A percentile compares a stretch with the other conserved stretches of the same genome.
Conservation (phyloP, 2,888 invertebrate genomes). For the Rotaria socialis region DNA sequence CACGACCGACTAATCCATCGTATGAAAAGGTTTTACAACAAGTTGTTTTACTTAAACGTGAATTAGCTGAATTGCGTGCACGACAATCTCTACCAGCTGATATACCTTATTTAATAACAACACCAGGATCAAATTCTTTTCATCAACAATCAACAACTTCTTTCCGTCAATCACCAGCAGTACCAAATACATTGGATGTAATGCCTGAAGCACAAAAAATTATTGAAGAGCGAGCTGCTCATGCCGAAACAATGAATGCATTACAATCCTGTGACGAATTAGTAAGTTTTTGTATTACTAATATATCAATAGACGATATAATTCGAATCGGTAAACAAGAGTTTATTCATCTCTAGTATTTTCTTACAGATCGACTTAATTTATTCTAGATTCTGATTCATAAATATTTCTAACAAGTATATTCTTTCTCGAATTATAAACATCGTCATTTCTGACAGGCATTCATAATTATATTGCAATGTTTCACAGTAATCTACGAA, state of each 20-base stretch:
- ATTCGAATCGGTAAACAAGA: not conserved
- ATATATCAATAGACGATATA: not conserved
- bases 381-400: too few species aligned
- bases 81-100: slow-evolving; percentile 50
- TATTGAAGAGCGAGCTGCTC: slow-evolving; percentile 54
- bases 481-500: too few species aligned
- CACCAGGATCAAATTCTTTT: not conserved
- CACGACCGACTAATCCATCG: slow-evolving; percentile 51
- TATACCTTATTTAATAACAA: slow-evolving; percentile 27
- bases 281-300: slow-evolving; percentile 23
- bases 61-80: slow-evolving; percentile 57
- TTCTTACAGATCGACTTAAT: not conserved
- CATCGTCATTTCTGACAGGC: too few species aligned
- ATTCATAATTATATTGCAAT: too few species aligned
- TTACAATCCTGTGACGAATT: slow-evolving; percentile 56
- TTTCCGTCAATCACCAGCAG: not conserved
- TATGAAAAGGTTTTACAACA: slow-evolving; percentile 57
- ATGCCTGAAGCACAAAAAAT: slow-evolving; percentile 24
- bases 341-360: too few species aligned
- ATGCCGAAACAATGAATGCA: slow-evolving; percentile 55
- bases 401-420: too few species aligned
- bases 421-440: too few species aligned
- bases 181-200: not conserved
- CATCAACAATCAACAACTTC: not conserved
- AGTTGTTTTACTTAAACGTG: slow-evolving; percentile 58